Conservation (phyloP, 2,113 vertebrate species). For the Crotalus tigris region DNA sequence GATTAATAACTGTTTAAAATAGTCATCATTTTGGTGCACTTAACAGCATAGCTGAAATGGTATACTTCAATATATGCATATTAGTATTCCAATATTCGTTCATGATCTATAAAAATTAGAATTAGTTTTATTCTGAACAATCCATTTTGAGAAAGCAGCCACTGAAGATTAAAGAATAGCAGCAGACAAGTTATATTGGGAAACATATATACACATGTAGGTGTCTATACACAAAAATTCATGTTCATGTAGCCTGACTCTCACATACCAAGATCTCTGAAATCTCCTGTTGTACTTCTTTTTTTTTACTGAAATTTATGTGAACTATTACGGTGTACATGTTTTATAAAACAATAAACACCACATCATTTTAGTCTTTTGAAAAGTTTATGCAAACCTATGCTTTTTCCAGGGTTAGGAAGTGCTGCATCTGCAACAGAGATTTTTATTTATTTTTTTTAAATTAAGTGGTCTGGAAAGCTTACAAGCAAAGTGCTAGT, state of each 20-base stretch:
- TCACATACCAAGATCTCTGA: not conserved
- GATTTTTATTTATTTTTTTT: not conserved
- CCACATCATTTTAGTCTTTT: not conserved
- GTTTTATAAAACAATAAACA: not conserved
- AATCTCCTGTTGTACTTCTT: not conserved
- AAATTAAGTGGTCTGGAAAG: not conserved
- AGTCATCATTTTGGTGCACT: not conserved
- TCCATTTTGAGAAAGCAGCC: not conserved
- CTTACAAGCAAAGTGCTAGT: not conserved
- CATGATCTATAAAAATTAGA: not conserved
- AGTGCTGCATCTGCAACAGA: not conserved
- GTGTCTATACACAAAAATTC: not conserved
- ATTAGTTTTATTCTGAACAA: not conserved
- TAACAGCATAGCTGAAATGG: not conserved
- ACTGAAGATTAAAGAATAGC: not conserved
- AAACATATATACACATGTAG: not conserved
- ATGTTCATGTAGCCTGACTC: not conserved
- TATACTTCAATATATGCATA: not conserved
- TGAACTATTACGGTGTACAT: not conserved
- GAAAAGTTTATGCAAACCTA: not conserved
- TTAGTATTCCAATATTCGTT: not conserved
- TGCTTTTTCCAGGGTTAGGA: not conserved
- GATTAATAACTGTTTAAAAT: not conserved
- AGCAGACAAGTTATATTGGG: not conserved
- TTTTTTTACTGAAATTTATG: not conserved